Base-by-base conservation (phyloP, 2,113 vertebrate genomes). In the Scytalopus superciliaris region DNA sequence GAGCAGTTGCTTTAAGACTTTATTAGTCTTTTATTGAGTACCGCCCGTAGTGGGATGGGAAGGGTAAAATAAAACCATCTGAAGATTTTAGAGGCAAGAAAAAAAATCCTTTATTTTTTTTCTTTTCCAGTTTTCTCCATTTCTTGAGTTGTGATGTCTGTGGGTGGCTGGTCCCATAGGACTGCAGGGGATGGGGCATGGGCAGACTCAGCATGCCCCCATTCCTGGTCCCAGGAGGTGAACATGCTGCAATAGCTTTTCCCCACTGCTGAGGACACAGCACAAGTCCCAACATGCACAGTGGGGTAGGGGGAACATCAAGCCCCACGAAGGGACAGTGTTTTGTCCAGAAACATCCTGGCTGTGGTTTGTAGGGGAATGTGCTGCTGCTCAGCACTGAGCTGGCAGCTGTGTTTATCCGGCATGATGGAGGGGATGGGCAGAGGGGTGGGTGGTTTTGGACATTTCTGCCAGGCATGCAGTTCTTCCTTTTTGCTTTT, bases 171-270 rank as follows among this genome's bases (percentile, higher is more conserved):
- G 19, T 84, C 45, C 45, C 10, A 1, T 7, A 45, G 42, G 15
- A 16, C 22, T 9, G 1, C 13, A 39, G 42, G 16, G 33, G 19
- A 62, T 27, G 35, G 14, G 59, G 23, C 52, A 22, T 4, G 22
- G 59, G 53, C 35, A 50, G 67, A 42, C 23, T 5, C 16, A 35
- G 39, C 16, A 27, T 66, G 16, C 10, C 31, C 40, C 66, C 1
- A 0, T 37, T 77, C 18, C 30, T 7, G 9, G 15, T 67, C 8
- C 31, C 22, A 9, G 33, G 44, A n/a, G 42, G 3, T 59, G 44
- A 47, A 55, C 6, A 0, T 0, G 11, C 31, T 62, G 24, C 1
- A 0, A 30, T 37, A 33, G 44, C 45, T 80, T 62, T 68, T 80
- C 19, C 37, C n/a, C 3, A 0, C 24, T 64, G 50, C 28, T 11